Evolutionary conservation across 1,140 invertebrate species (phyloP), one percentile per base, ranked within the genome.

Genomic region (Drosophila sucinea): DNA sequence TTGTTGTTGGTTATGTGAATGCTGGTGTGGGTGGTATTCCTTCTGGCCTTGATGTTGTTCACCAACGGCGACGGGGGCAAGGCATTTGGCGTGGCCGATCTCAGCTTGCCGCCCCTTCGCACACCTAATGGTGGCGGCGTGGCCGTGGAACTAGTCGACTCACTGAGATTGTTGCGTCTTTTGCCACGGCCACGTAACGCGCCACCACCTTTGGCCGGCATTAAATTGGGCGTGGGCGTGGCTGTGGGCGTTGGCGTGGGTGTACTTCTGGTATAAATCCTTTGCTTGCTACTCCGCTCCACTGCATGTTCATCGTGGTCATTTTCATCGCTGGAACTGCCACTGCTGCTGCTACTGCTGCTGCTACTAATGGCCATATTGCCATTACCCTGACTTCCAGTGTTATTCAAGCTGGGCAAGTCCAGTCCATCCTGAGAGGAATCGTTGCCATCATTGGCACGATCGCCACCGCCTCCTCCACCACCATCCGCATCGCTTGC

Each of bases 401-500:
- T 78, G 1, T 81, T 51, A 51, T 60, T 77, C 8, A 76, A 69
- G 23, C 87, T 73, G 51, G 83, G 79, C 72, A 89, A 30, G 47
- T 86, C 83, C 79, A 86, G 79, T 27, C 83, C 83, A 55, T 86
- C 84, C 5, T 80, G 87, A 11, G 83, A 70, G 27, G 82, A 82
- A 6, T 90, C 90, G 4, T 72, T 68, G 1, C 89, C 83, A 40
- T 89, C 90, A 27, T 79, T 38, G 56, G 38, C 71, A 73, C 55
- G 7, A 10, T 38, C 35, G 1, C 89, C 83, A 23, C 82, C 83
- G 6, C 78, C 70, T 11, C 83, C 69, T 11, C 89, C 83, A 25
- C 82, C 83, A 10, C 81, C 70, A n/a, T 86, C 67, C 17, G 81
- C 78, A 51, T 92, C 91, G 40, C 80, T 91, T 0, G 82, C 83